Evolutionary conservation across 2,113 vertebrate species (phyloP).

Genomic region (Clinocottus analis): DNA sequence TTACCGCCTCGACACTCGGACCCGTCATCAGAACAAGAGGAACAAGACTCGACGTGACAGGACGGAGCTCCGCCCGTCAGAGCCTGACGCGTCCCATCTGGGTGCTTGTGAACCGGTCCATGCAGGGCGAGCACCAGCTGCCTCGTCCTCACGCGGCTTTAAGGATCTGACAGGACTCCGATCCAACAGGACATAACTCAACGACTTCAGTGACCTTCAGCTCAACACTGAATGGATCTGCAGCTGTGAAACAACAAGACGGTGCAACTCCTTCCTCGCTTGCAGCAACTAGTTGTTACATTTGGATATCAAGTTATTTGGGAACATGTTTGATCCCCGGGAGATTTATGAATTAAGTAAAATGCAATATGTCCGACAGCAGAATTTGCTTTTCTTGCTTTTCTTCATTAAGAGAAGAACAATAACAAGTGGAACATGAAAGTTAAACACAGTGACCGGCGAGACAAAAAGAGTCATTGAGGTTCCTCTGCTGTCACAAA

Average conservation of each 20-base stretch:
- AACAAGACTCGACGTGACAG: constrained; percentile 17
- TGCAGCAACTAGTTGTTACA: too few relatives aligned
- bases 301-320: background rate
- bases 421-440: background rate
- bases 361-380: background rate
- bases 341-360: background rate
- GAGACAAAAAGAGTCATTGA: constrained; percentile 1
- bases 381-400: background rate
- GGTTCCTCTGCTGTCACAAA: constrained; percentile 4
- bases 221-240: too few relatives aligned
- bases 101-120: constrained; percentile 36
- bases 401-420: background rate
- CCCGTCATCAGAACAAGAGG: constrained; percentile 20
- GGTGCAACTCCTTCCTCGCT: too few relatives aligned
- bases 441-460: background rate
- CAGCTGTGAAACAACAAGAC: too few relatives aligned
- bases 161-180: constrained; percentile 31
- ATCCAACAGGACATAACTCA: constrained; percentile 37
- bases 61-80: constrained; percentile 20
- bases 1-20: background rate
- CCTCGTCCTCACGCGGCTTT: constrained; percentile 25
- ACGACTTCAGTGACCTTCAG: background rate
- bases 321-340: background rate
- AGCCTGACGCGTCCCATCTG: constrained; percentile 44
- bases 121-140: constrained; percentile 36